Percentiles rank a stretch among this genome's conserved stretches.
phyloP scores from a whole-genome alignment of 2,888 invertebrate species.

The Dicranocentrus wangi region DNA sequence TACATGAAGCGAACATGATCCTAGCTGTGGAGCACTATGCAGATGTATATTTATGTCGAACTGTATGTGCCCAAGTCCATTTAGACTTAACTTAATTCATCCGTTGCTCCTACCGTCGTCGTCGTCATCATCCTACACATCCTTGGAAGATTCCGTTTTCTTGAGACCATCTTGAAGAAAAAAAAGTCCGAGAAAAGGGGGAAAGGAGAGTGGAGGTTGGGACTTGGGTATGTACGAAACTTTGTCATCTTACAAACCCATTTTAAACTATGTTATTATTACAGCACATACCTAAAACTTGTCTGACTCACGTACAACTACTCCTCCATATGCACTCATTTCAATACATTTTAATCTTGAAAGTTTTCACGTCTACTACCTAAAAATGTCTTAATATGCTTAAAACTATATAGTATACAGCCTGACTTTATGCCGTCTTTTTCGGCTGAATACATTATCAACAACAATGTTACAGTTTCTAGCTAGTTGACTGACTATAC shows the following conservation, averaged over 20 bases:
- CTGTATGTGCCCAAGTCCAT: not conserved
- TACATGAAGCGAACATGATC: slow-evolving; percentile 4
- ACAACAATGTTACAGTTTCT: too few relatives aligned
- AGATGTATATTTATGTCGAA: not conserved
- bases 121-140: slow-evolving; percentile 31
- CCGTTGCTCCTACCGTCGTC: slow-evolving; percentile 29
- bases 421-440: too few relatives aligned
- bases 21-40: not conserved
- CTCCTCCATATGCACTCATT: slow-evolving; percentile 14
- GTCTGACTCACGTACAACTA: slow-evolving; percentile 20
- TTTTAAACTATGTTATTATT: slow-evolving; percentile 33
- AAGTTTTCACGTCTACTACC: slow-evolving; percentile 43
- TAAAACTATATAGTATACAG: too few relatives aligned
- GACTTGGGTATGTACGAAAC: slow-evolving; percentile 65
- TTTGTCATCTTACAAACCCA: slow-evolving; percentile 49
- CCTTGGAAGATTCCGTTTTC: not conserved
- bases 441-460: too few relatives aligned
- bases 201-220: slow-evolving; percentile 72
- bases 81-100: slow-evolving; percentile 45
- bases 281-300: slow-evolving; percentile 15
- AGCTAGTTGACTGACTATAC: too few relatives aligned
- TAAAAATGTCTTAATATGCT: slow-evolving; percentile 57
- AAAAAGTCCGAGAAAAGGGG: slow-evolving; percentile 59
- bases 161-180: slow-evolving; percentile 51
- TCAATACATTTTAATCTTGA: slow-evolving; percentile 40